Percentiles rank a stretch among this genome's conserved stretches.
These are phyloP conservation scores for Teleopsis dalmanni DNA, from an alignment of 1,140 invertebrate genomes.

Conservation along the genomic window DNA sequence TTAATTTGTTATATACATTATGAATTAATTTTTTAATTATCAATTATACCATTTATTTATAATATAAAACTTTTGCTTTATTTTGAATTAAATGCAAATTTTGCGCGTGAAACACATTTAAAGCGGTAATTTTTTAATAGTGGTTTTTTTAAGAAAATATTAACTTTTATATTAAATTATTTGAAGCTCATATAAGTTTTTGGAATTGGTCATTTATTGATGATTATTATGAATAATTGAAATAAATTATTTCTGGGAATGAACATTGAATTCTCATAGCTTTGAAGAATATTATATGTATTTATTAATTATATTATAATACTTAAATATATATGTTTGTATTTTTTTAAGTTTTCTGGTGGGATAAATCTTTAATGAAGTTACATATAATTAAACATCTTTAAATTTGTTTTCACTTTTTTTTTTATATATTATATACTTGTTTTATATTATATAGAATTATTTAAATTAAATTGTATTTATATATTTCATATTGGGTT, in stretches of 20 bases:
- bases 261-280: neutral
- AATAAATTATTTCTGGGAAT: neutral
- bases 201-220: neutral
- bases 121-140: conserved; percentile 37
- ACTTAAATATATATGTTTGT: neutral
- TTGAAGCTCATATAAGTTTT: conserved; percentile 32
- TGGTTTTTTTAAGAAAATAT: no score
- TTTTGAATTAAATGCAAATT: conserved; percentile 26
- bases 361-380: conserved; percentile 6
- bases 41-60: no score
- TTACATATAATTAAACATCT: neutral
- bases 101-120: conserved; percentile 29
- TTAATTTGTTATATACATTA: no score
- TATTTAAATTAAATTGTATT: no score
- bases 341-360: conserved; percentile 3
- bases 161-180: conserved; percentile 4
- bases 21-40: no score
- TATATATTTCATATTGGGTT: neutral
- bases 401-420: neutral
- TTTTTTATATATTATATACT: neutral
- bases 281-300: neutral
- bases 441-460: neutral
- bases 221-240: neutral
- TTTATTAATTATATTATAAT: neutral
- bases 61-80: conserved; percentile 16